These are phyloP conservation scores for Drosophila kuntzei DNA, from an alignment of 2,888 invertebrate genomes.

Conservation along the genomic window DNA sequence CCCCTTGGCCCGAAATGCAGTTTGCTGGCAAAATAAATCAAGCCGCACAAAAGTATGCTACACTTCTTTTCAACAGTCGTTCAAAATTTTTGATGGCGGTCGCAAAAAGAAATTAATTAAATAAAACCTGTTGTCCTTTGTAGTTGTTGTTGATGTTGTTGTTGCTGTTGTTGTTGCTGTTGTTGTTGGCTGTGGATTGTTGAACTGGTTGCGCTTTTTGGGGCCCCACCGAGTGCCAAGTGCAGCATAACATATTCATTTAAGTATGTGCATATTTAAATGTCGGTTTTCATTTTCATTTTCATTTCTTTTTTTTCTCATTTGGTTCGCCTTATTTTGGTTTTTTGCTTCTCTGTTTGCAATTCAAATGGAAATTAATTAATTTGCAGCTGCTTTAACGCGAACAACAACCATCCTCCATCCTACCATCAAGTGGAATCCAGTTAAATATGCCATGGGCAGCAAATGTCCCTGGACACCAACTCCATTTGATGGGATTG, in stretches of 20 bases:
- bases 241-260: constrained; percentile 49
- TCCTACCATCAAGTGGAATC: neutral
- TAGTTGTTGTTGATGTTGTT: constrained; percentile 18
- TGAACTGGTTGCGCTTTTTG: constrained; percentile 43
- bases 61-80: constrained; percentile 46
- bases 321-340: constrained; percentile 30
- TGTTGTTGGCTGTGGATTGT: constrained; percentile 16
- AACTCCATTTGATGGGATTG: neutral
- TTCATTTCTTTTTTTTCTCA: constrained; percentile 8
- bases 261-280: constrained; percentile 48
- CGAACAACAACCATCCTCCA: neutral
- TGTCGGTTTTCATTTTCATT: neutral
- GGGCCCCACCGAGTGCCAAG: constrained; percentile 22
- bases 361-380: constrained; percentile 74
- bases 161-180: constrained; percentile 11
- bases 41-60: constrained; percentile 62
- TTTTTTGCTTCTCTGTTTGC: constrained; percentile 45
- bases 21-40: constrained; percentile 62
- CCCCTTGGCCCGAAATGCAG: constrained; percentile 25
- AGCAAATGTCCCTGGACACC: constrained; percentile 14
- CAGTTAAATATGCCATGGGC: constrained; percentile 28
- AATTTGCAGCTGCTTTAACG: constrained; percentile 57
- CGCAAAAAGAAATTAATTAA: constrained; percentile 55
- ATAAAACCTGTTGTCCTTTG: constrained; percentile 52
- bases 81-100: constrained; percentile 44